phyloP scores from a whole-genome alignment of 1,140 invertebrate genomes.

The Drosophila leontia region DNA sequence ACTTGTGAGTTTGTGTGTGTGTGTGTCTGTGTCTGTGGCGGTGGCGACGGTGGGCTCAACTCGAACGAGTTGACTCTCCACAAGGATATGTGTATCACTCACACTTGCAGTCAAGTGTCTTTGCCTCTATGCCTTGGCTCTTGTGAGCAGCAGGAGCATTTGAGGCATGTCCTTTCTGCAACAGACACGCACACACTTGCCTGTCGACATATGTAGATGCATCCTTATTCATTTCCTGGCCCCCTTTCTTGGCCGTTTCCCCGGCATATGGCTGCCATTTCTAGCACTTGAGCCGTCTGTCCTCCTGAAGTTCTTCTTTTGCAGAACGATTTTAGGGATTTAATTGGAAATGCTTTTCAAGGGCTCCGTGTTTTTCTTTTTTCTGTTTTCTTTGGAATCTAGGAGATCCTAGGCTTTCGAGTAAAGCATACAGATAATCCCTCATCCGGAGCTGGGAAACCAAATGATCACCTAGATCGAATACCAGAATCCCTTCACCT shows the following conservation, averaged over 20 bases:
- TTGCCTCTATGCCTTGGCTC: conserved; percentile 4
- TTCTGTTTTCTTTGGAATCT: background rate
- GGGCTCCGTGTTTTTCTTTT: conserved; percentile 1
- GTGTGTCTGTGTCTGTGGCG: background rate
- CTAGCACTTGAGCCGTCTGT: conserved; percentile 48
- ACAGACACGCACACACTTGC: conserved; percentile 10
- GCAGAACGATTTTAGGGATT: conserved; percentile 39
- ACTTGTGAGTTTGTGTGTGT: conserved; percentile 3
- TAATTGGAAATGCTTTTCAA: conserved; percentile 56
- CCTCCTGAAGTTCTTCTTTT: conserved; percentile 18
- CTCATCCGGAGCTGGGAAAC: background rate
- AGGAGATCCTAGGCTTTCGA: background rate
- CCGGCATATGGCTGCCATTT: conserved; percentile 55
- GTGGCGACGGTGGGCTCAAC: conserved; percentile 18
- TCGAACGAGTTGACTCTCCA: conserved; percentile 42
- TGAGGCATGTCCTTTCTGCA: conserved; percentile 41
- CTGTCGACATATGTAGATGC: conserved; percentile 40
- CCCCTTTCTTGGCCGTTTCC: conserved; percentile 26
- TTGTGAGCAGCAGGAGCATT: conserved; percentile 5
- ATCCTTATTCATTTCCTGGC: conserved; percentile 47
- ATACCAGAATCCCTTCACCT: background rate
- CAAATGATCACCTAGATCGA: conserved; percentile 23
- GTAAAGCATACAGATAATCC: conserved; percentile 12
- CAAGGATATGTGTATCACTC: conserved; percentile 47
- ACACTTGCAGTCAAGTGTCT: conserved; percentile 41